Conservation (phyloP, 2,888 invertebrate species). For the Heliconius hortense region DNA sequence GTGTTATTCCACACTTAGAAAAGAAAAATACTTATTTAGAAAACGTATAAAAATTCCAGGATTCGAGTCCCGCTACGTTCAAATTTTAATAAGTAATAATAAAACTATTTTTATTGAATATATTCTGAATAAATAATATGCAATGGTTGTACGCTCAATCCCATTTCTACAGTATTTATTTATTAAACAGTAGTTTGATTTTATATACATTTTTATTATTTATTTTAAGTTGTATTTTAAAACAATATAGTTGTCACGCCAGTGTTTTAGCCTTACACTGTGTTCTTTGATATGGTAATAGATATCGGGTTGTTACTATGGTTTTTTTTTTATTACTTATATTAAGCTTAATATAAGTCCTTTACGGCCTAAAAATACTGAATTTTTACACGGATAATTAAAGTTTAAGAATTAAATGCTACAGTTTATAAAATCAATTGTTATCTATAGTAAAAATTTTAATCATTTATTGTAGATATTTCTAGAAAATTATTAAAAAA, state of each 20-base stretch:
- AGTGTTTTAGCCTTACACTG: constrained; percentile 28
- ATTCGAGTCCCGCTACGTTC: no score
- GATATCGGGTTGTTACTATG: constrained; percentile 9
- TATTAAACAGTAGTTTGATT: background rate
- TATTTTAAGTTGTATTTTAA: background rate
- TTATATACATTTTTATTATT: no score
- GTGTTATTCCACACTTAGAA: no score
- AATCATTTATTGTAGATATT: constrained; percentile 22
- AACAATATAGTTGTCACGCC: constrained; percentile 10
- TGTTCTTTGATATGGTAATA: constrained; percentile 37
- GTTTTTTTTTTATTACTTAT: background rate
- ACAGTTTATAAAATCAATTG: background rate
- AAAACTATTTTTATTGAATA: background rate
- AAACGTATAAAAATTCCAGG: no score
- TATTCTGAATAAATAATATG: background rate
- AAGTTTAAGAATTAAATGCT: background rate
- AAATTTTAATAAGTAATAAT: no score
- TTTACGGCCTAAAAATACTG: constrained; percentile 10
- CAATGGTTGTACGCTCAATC: no score
- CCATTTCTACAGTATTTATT: no score
- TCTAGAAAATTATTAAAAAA: constrained; percentile 41
- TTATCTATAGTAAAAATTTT: background rate
- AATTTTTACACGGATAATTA: constrained; percentile 11
- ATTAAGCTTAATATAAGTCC: background rate
- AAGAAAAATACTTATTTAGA: no score